Evolutionary conservation across 2,113 vertebrate species (phyloP), one percentile per base, ranked within the genome.

Genomic region (Cygnus buccinator): DNA sequence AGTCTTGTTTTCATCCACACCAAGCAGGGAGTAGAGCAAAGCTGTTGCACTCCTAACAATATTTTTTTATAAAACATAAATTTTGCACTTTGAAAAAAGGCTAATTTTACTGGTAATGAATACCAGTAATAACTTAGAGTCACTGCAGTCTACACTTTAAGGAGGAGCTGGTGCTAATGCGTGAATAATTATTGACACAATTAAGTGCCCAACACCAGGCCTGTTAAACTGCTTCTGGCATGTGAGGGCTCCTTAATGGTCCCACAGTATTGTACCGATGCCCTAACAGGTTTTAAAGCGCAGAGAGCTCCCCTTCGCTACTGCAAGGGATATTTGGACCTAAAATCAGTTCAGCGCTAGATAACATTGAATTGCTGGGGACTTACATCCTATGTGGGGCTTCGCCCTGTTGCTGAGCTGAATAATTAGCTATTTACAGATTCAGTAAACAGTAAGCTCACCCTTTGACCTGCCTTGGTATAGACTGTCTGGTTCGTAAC

Each of bases 91-190:
- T 33, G 76, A 78, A 91, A 87, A 96, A 94, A 95, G 91, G 95
- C 95, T 95, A 92, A 95, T 96, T 97, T 97, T 93, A 97, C 94
- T 94, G 93, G 96, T 96, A 95, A 97, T 94, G 91, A 97, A 95
- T 94, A 93, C 93, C 92, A 96, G 94, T 90, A 95, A 96, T 97
- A 97, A 96, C 94, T 96, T 96, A 94, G 95, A 98, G 84, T 97
- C 97, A 96, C 76, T 29, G 48, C 76, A 88, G 92, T 76, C 86
- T 77, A 88, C 87, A 84, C 66, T 93, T 97, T 88, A 89, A 95
- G 93, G 92, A 97, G 92, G 85, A 92, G 90, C 71, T 76, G 88
- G 86, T 93, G 93, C 84, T 97, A 95, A 95, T 73, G 74, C 91
- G 88, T 89, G 95, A 97, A 96, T 96, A 97, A 96, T 96, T 96